Evolutionary conservation across 37 sponge, comb jelly and placozoan species (phyloP).

Genomic region (Oscarella lobularis): DNA sequence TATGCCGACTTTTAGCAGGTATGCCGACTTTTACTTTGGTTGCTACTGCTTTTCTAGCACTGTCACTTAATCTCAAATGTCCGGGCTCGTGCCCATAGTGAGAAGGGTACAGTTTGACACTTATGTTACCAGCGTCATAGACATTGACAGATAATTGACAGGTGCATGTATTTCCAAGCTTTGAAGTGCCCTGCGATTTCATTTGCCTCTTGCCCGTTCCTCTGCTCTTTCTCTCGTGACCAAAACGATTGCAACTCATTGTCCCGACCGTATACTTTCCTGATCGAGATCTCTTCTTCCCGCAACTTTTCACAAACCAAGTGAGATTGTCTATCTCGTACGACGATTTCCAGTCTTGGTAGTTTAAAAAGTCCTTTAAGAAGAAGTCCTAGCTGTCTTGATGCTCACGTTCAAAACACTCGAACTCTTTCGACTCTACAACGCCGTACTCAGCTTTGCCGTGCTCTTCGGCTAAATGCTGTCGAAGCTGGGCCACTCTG

Average conservation of each 20-base stretch:
- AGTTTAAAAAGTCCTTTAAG: no score
- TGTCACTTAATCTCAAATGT: background rate
- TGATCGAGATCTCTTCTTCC: no score
- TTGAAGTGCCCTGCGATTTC: background rate
- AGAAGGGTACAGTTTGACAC: background rate
- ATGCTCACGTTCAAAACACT: no score
- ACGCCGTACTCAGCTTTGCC: no score
- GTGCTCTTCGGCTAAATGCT: no score
- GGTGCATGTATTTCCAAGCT: background rate
- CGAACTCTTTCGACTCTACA: no score
- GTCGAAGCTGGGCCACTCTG: no score
- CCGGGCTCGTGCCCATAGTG: background rate
- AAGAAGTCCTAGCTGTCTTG: no score
- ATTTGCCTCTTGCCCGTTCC: constrained; percentile 3
- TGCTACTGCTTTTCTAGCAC: background rate
- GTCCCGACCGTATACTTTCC: no score
- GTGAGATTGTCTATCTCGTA: no score
- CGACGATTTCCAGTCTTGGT: no score
- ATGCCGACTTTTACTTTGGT: background rate
- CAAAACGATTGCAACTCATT: background rate
- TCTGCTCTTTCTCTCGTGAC: background rate
- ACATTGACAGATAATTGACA: background rate
- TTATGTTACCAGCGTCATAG: background rate
- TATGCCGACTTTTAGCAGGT: background rate
- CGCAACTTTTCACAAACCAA: no score